A percentile compares a stretch with the other conserved stretches of the same genome.
Conservation (phyloP, 1,140 invertebrate genomes). For the Orussus abietinus region DNA sequence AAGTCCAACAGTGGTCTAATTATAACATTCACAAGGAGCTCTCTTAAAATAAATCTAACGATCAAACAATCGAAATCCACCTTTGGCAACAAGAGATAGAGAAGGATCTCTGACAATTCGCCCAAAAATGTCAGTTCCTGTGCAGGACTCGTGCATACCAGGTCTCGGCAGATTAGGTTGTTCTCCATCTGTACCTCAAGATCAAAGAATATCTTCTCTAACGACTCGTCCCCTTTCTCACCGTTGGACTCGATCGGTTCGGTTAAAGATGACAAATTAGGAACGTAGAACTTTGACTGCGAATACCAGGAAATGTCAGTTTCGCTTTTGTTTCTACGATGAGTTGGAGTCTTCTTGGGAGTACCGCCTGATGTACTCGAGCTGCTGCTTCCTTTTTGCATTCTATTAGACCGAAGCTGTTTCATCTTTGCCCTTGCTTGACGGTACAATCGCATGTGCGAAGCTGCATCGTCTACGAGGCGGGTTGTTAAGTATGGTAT, state of each 20-base stretch:
- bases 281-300: conserved; percentile 51
- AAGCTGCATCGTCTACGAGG: conserved; percentile 85
- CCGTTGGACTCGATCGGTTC: conserved; percentile 36
- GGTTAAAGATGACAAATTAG: conserved; percentile 44
- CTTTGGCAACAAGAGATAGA: conserved; percentile 80
- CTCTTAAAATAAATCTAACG: conserved; percentile 72
- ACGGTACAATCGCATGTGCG: conserved; percentile 78
- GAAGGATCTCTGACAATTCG: conserved; percentile 78
- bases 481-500: conserved; percentile 80
- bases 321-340: conserved; percentile 68
- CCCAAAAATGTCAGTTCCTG: conserved; percentile 74
- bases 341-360: conserved; percentile 52
- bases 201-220: conserved; percentile 84
- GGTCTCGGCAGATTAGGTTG: conserved; percentile 65
- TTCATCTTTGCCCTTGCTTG: conserved; percentile 66
- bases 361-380: conserved; percentile 51
- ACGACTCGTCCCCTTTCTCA: conserved; percentile 38
- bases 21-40: conserved; percentile 77
- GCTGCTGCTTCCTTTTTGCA: conserved; percentile 47
- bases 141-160: conserved; percentile 61
- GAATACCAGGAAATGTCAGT: conserved; percentile 65
- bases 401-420: conserved; percentile 47
- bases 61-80: conserved; percentile 83
- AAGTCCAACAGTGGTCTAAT: conserved; percentile 76
- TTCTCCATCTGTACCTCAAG: conserved; percentile 83